Evolutionary conservation across 2,797 vertebrate genomes (phyloP), one percentile per base, ranked within the genome.

Genomic region (Botia kubotai): DNA sequence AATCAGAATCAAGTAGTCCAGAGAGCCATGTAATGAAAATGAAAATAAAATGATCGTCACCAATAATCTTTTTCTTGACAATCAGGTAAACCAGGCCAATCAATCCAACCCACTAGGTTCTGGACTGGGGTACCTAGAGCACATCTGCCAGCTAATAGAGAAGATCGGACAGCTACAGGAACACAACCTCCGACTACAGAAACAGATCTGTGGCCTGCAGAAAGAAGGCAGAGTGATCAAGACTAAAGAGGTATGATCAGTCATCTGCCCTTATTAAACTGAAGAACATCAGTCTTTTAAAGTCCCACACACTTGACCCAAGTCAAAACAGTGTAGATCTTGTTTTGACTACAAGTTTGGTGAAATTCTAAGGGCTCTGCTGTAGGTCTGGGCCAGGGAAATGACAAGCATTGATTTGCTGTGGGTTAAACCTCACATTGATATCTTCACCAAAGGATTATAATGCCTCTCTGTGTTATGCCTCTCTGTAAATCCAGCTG

Each of bases 151-250:
- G 43, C 94, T 97, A 58, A 94, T 97, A 4, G 95, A 96, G 90
- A 97, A 95, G 91, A 96, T 97, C 10, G 93, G 95, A 14, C 95
- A 95, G 81, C 93, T 97, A 33, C 96, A 97, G 90, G 95, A 97
- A 78, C 92, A 93, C 84, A 97, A 96, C 83, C 87, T 95, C 0
- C 90, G 80, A 77, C 91, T 97, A 58, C 95, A 96, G 87, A 95
- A 92, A 69, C 93, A 96, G 89, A 90, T 96, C 67, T 95, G 93
- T 81, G 77, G 83, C 79, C 89, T 96, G 79, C 93, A 97, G 88
- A 96, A 93, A 70, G 91, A 93, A 2, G 84, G 88, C 82, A 91
- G 89, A 76, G 89, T 92, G 89, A 89, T 87, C 67, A 94, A 92
- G 77, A 91, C 93, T 50, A 96, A 92, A 89, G 95, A 96, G 94